Conservation (phyloP, 2,113 vertebrate species). For the Psephotus haematonotus region DNA sequence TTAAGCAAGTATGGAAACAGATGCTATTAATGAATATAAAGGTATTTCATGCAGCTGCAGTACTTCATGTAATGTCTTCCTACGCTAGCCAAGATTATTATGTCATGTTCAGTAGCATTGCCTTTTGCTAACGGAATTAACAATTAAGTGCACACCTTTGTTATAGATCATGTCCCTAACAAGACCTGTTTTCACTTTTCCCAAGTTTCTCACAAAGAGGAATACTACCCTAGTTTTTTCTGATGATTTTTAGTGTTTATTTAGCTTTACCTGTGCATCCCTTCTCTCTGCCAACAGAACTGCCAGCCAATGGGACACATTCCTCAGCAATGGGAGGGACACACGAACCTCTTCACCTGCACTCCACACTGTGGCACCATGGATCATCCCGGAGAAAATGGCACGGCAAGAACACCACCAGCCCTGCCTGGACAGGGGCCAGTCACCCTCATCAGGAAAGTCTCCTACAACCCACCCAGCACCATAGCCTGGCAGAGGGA, state of each 20-base stretch:
- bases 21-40: background rate
- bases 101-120: background rate
- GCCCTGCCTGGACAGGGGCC: background rate
- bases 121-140: background rate
- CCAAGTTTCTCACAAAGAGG: background rate
- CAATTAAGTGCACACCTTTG: background rate
- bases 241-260: background rate
- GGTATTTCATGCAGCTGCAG: background rate
- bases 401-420: background rate
- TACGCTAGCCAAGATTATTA: background rate
- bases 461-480: background rate
- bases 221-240: background rate
- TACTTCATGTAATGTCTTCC: background rate
- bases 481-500: background rate
- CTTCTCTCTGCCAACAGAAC: background rate
- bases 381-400: background rate
- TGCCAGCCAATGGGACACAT: background rate
- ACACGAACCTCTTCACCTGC: background rate
- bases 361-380: fast-evolving
- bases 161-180: background rate
- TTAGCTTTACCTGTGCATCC: background rate
- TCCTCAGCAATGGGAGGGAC: fast-evolving
- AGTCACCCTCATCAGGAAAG: background rate
- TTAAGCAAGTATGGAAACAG: background rate
- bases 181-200: background rate